Percentiles rank a stretch among this genome's conserved stretches.
These are phyloP conservation scores for Heliconius himera DNA, from an alignment of 1,140 invertebrate species.

Conservation along the genomic window DNA sequence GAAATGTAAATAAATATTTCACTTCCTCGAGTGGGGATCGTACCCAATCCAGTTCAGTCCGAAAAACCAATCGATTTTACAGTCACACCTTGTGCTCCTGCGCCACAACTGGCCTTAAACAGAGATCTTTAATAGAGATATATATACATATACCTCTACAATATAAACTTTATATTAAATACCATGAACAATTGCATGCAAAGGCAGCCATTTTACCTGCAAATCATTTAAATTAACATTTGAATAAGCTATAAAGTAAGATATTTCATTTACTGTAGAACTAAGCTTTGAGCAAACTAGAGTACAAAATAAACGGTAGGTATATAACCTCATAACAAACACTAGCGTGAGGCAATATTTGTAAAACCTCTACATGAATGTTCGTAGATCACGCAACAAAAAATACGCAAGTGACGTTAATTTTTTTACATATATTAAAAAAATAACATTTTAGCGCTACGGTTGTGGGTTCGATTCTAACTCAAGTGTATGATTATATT, in stretches of 20 bases:
- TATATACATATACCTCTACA: no score
- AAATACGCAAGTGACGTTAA: neutral
- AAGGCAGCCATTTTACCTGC: neutral
- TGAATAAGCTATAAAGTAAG: neutral
- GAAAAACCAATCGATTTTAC: no score
- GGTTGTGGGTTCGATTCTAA: no score
- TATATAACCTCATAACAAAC: neutral
- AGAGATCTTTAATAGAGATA: no score
- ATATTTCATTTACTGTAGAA: neutral
- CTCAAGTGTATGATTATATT: no score
- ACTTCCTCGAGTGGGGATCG: no score
- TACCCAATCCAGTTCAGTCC: no score
- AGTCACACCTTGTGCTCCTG: no score
- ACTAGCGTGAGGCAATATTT: neutral
- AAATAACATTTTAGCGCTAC: neutral
- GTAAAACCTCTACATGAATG: neutral
- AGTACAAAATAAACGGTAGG: neutral
- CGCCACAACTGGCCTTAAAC: no score
- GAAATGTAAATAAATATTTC: no score
- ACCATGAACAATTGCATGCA: neutral
- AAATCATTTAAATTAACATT: neutral
- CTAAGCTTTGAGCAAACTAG: neutral
- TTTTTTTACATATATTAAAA: neutral
- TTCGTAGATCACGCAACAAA: neutral
- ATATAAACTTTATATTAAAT: no score